Percentiles rank a stretch among this genome's conserved stretches.
These are phyloP conservation scores for Prionailurus bengalensis DNA, from an alignment of 2,113 vertebrate genomes.

Conservation along the genomic window DNA sequence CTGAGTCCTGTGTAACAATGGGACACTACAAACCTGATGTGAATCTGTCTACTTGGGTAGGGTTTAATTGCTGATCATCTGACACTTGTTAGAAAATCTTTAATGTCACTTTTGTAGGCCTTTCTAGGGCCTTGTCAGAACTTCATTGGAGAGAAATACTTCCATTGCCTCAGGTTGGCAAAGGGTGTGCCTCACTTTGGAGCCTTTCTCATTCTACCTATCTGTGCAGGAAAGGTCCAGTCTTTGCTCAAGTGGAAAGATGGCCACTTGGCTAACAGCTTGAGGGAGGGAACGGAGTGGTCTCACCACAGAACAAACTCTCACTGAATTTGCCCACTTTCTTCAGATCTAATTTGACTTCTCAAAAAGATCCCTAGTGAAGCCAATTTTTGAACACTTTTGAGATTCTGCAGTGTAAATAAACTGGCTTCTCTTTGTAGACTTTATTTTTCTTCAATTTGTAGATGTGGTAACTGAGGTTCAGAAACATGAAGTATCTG, in stretches of 20 bases:
- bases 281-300: no score
- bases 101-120: neutral
- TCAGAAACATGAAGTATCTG: neutral
- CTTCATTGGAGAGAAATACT: neutral
- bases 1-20: neutral
- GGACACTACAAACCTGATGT: neutral
- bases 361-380: neutral
- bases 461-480: neutral
- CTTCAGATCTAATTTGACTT: neutral
- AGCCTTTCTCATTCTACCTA: neutral
- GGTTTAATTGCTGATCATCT: neutral
- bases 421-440: neutral
- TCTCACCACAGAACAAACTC: neutral
- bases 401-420: neutral
- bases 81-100: neutral
- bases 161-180: neutral
- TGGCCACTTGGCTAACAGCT: neutral
- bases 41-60: neutral
- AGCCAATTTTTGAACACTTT: neutral
- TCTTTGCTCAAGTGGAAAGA: neutral
- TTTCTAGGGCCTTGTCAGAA: neutral
- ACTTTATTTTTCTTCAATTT: neutral
- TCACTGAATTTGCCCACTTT: neutral
- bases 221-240: neutral
- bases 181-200: neutral